Conservation (phyloP, 2,888 invertebrate genomes). For the Cataglyphis altisquamis region DNA sequence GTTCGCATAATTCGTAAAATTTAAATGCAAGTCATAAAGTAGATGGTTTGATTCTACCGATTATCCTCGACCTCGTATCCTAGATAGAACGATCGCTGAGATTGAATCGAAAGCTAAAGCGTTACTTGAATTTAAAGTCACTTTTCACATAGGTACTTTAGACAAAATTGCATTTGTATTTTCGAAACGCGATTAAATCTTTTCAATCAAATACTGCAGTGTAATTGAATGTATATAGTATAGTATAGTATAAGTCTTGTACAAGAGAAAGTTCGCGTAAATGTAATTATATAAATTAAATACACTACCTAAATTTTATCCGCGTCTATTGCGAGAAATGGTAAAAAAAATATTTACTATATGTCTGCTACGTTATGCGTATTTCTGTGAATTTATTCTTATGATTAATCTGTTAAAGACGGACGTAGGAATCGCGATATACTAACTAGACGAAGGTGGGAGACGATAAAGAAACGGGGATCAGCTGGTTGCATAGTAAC, state of each 20-base stretch:
- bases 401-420: slow-evolving; percentile 11
- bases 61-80: slow-evolving; percentile 41
- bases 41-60: slow-evolving; percentile 36
- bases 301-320: neutral
- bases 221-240: neutral
- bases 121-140: slow-evolving; percentile 30
- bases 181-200: neutral
- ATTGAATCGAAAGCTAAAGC: slow-evolving; percentile 34
- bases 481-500: neutral
- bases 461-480: neutral
- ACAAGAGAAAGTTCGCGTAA: neutral
- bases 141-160: neutral
- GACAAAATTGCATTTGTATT: neutral
- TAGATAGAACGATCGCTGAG: slow-evolving; percentile 26
- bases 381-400: slow-evolving; percentile 17
- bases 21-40: slow-evolving; percentile 34
- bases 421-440: neutral
- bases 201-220: neutral
- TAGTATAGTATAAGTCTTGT: neutral
- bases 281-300: neutral
- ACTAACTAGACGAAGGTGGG: neutral
- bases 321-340: neutral
- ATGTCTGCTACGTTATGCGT: neutral
- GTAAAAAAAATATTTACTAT: neutral
- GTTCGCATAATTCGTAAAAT: slow-evolving; percentile 12